These are phyloP conservation scores for Gyrodactylus salaris DNA, from an alignment of 1,140 invertebrate genomes.

Conservation along the genomic window DNA sequence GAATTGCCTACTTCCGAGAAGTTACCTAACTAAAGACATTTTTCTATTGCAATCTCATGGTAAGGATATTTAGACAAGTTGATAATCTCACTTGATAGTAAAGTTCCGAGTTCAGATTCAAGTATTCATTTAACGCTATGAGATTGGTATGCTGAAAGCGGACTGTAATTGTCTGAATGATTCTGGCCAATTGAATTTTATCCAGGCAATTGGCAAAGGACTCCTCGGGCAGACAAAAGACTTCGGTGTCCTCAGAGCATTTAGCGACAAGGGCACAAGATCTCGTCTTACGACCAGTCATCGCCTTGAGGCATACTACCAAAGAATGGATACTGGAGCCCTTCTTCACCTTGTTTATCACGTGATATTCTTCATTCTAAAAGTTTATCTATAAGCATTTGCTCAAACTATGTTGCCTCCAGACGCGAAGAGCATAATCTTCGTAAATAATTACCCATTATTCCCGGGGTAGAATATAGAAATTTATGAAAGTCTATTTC, in stretches of 20 bases:
- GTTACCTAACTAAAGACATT: too few relatives aligned
- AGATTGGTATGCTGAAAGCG: neutral
- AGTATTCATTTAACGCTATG: neutral
- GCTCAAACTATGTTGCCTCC: too few relatives aligned
- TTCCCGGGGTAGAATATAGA: too few relatives aligned
- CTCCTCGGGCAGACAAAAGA: slow-evolving; percentile 10
- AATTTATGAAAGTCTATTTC: too few relatives aligned
- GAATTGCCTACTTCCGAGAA: too few relatives aligned
- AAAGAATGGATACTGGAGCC: neutral
- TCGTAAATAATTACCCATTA: too few relatives aligned
- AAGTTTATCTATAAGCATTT: too few relatives aligned
- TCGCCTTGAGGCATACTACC: neutral
- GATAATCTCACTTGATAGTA: neutral
- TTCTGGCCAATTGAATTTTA: neutral
- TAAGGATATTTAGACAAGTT: too few relatives aligned
- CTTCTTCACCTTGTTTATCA: neutral
- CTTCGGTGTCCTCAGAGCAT: neutral
- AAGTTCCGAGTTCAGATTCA: neutral
- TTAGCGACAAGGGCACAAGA: neutral
- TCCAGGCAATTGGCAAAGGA: neutral
- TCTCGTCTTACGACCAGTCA: neutral
- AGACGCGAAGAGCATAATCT: too few relatives aligned
- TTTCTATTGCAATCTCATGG: too few relatives aligned
- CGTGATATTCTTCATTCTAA: neutral
- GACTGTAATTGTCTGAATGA: neutral